phyloP scores from a whole-genome alignment of 2,797 vertebrate genomes.

The Brotula barbata region DNA sequence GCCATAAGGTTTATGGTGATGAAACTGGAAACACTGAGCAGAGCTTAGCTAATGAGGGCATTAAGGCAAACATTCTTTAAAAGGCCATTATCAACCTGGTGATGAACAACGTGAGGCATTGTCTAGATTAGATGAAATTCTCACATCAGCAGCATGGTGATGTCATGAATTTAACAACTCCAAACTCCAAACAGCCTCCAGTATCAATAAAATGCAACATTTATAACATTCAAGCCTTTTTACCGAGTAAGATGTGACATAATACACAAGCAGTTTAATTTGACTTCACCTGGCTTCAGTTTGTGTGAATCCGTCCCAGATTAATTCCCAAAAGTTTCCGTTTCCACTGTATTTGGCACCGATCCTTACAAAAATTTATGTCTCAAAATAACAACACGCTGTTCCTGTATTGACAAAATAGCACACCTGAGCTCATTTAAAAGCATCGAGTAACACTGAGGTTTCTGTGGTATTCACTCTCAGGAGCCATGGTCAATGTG shows the following conservation, averaged over 20 bases:
- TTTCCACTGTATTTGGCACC: slow-evolving; percentile 5
- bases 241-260: no score
- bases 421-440: slow-evolving; percentile 7
- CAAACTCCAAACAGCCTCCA: no score
- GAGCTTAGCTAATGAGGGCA: slow-evolving; percentile 13
- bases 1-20: slow-evolving; percentile 26
- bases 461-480: slow-evolving; percentile 42
- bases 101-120: neutral
- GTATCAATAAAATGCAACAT: no score
- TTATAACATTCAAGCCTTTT: neutral
- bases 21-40: slow-evolving; percentile 14
- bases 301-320: neutral
- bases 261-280: no score
- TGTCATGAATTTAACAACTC: neutral
- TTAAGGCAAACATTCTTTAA: slow-evolving; percentile 28
- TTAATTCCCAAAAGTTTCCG: no score
- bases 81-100: slow-evolving; percentile 35
- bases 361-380: slow-evolving; percentile 38
- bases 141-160: neutral
- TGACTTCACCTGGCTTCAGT: no score
- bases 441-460: slow-evolving; percentile 18
- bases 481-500: slow-evolving; percentile 44
- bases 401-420: slow-evolving; percentile 18
- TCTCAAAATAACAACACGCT: slow-evolving; percentile 16
- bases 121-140: neutral